Evolutionary conservation across 2,113 vertebrate species (phyloP).

Genomic region (Macrotus californicus): DNA sequence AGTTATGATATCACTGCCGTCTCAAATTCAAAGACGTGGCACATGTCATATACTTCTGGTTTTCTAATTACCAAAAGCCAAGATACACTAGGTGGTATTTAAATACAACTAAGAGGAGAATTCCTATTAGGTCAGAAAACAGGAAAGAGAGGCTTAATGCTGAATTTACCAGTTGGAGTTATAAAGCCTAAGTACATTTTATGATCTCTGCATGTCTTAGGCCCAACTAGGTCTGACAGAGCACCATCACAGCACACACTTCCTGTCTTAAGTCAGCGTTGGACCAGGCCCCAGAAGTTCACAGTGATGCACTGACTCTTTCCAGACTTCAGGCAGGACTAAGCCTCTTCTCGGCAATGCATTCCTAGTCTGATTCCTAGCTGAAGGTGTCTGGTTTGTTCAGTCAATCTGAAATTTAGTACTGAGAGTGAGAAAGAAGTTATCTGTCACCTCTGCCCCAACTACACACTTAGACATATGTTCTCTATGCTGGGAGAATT

Average conservation of each 20-base stretch:
- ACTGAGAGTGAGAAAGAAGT: background rate
- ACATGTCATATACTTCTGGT: slow-evolving; percentile 44
- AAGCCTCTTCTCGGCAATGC: background rate
- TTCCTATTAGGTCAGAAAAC: slow-evolving; percentile 57
- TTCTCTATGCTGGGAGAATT: background rate
- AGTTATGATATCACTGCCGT: slow-evolving; percentile 55
- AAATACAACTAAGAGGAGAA: slow-evolving; percentile 17
- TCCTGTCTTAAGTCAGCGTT: slow-evolving; percentile 58
- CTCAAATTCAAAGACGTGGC: slow-evolving; percentile 53
- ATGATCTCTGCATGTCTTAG: slow-evolving; percentile 45
- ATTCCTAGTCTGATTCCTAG: slow-evolving; percentile 36
- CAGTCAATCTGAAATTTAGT: background rate
- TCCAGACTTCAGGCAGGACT: slow-evolving; percentile 44
- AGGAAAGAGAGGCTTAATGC: slow-evolving; percentile 55
- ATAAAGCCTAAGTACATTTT: slow-evolving; percentile 39
- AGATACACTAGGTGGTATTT: slow-evolving; percentile 49
- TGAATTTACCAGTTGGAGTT: slow-evolving; percentile 50
- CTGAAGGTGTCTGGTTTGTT: background rate
- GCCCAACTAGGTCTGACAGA: slow-evolving; percentile 52
- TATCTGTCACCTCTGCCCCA: background rate
- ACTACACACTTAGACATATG: background rate
- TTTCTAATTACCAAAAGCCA: slow-evolving; percentile 57
- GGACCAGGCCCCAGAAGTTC: slow-evolving; percentile 34
- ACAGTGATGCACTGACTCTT: slow-evolving; percentile 35
- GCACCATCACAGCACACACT: slow-evolving; percentile 29